Conservation (phyloP, 1,140 invertebrate genomes). For the Neotoxoptera formosana region DNA sequence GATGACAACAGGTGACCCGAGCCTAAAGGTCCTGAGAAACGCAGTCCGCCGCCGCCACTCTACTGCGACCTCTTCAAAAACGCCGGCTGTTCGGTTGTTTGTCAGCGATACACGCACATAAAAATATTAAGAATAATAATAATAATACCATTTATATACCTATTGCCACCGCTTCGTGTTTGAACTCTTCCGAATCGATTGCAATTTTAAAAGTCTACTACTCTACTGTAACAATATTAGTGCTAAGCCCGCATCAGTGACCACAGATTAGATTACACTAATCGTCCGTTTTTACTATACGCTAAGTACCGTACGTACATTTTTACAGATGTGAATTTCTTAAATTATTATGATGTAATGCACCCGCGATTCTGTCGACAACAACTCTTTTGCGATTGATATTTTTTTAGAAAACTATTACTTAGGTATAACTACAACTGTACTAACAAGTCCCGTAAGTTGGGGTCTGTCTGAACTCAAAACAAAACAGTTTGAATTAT, state of each 20-base stretch:
- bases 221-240: too few species aligned
- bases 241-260: neutral
- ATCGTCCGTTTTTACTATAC: too few species aligned
- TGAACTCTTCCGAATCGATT: neutral
- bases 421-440: neutral
- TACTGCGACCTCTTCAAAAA: neutral
- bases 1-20: constrained; percentile 30
- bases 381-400: too few species aligned
- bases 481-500: too few species aligned
- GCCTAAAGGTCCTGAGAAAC: constrained; percentile 33
- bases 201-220: too few species aligned
- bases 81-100: neutral
- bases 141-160: neutral
- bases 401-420: neutral
- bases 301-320: too few species aligned
- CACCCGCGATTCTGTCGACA: too few species aligned
- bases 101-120: neutral
- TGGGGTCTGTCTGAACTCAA: too few species aligned
- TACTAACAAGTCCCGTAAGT: too few species aligned
- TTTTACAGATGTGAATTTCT: too few species aligned
- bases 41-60: neutral
- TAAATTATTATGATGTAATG: too few species aligned
- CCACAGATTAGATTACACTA: too few species aligned
- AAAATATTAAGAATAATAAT: neutral
- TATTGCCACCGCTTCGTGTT: neutral